Percentiles rank a stretch among this genome's conserved stretches.
Evolutionary conservation across 1,140 invertebrate species (phyloP).

Genomic region (Scaptomyza montana): DNA sequence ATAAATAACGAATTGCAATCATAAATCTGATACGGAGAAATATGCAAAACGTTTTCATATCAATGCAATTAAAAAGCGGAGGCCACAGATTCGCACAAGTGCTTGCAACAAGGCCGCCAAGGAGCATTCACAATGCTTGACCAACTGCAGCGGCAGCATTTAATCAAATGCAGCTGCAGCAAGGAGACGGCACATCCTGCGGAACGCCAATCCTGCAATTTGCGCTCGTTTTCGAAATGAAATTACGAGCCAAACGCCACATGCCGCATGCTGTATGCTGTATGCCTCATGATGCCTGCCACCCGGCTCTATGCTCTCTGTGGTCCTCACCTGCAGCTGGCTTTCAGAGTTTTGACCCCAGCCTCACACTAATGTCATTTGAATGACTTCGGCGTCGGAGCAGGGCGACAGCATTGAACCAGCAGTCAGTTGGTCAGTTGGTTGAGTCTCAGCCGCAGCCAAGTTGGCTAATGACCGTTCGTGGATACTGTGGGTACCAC

Average conservation of each 20-base stretch:
- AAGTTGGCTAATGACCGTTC: constrained; percentile 67
- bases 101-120: neutral
- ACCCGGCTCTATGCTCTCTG: neutral
- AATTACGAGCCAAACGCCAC: constrained; percentile 49
- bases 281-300: neutral
- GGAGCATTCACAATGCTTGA: neutral
- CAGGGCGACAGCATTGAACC: constrained; percentile 17
- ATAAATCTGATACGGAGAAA: constrained; percentile 64
- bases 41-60: constrained; percentile 67
- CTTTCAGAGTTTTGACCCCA: constrained; percentile 14
- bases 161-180: constrained; percentile 65
- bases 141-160: constrained; percentile 35
- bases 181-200: constrained; percentile 35
- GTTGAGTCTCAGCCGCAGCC: constrained; percentile 25
- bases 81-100: constrained; percentile 16
- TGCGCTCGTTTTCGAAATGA: constrained; percentile 54
- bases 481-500: neutral
- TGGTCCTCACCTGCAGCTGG: constrained; percentile 13
- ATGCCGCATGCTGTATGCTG: constrained; percentile 2
- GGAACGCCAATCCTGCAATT: constrained; percentile 56
- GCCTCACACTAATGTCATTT: constrained; percentile 69
- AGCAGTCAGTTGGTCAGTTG: constrained; percentile 14
- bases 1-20: constrained; percentile 76
- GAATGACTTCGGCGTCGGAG: constrained; percentile 54
- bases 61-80: constrained; percentile 67